Percentiles rank a stretch among this genome's conserved stretches.
Conservation (phyloP, 2,888 invertebrate genomes). For the Strigamia transsilvanica region DNA sequence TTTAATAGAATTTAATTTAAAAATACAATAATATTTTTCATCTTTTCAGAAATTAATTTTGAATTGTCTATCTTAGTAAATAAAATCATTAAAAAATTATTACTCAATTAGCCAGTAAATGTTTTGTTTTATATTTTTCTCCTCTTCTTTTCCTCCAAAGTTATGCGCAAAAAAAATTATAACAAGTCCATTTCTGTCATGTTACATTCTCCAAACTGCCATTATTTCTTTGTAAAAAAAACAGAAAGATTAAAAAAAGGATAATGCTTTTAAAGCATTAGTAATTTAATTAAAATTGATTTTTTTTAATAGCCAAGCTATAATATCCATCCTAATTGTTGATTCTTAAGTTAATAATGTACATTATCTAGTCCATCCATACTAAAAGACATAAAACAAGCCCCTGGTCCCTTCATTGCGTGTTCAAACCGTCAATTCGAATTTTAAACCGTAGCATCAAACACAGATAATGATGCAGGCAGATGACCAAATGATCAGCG, state of each 20-base stretch:
- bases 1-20: too few relatives aligned
- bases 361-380: not conserved
- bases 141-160: too few relatives aligned
- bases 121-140: too few relatives aligned
- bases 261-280: too few relatives aligned
- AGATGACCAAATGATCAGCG: slow-evolving; percentile 38
- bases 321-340: not conserved
- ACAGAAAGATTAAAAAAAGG: too few relatives aligned
- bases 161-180: too few relatives aligned
- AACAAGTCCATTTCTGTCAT: too few relatives aligned
- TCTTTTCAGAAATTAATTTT: not conserved
- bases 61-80: too few relatives aligned
- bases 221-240: too few relatives aligned
- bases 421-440: slow-evolving; percentile 27
- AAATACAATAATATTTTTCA: not conserved
- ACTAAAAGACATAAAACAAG: slow-evolving; percentile 7
- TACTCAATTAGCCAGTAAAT: too few relatives aligned
- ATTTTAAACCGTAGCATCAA: slow-evolving; percentile 23
- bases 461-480: slow-evolving; percentile 6
- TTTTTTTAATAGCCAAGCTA: not conserved
- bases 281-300: not conserved
- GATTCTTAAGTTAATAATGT: not conserved
- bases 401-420: not conserved
- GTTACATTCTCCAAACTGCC: too few relatives aligned
- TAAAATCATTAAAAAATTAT: too few relatives aligned